Conservation (phyloP, 2,113 vertebrate species). For the Colistium nudipinnis region DNA sequence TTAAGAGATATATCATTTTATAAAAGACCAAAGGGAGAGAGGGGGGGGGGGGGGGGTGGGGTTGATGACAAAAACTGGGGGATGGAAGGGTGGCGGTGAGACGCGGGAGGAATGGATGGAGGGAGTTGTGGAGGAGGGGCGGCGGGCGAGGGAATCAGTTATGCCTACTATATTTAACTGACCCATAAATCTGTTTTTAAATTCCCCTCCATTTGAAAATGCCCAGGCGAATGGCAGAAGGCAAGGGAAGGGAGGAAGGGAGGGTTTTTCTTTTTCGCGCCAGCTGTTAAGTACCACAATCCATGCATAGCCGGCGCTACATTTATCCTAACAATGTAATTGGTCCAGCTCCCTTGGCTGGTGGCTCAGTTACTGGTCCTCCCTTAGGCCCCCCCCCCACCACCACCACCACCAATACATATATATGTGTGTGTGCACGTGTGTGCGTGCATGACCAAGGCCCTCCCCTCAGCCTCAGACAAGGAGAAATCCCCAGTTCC, state of each 20-base stretch:
- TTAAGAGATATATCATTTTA: slow-evolving; percentile 86
- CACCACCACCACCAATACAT: too few relatives aligned
- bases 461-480: slow-evolving; percentile 68
- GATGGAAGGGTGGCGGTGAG: slow-evolving; percentile 62
- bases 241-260: slow-evolving; percentile 52
- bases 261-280: slow-evolving; percentile 79
- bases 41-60: too few relatives aligned
- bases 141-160: slow-evolving; percentile 81
- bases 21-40: slow-evolving; percentile 83
- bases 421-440: slow-evolving; percentile 30
- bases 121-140: slow-evolving; percentile 74
- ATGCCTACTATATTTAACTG: slow-evolving; percentile 89
- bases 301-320: slow-evolving; percentile 80
- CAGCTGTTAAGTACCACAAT: slow-evolving; percentile 86
- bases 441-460: slow-evolving; percentile 34
- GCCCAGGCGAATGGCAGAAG: slow-evolving; percentile 74
- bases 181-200: slow-evolving; percentile 90
- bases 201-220: slow-evolving; percentile 85
- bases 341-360: slow-evolving; percentile 85
- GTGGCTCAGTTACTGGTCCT: slow-evolving; percentile 84
- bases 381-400: slow-evolving; percentile 78
- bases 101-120: slow-evolving; percentile 69
- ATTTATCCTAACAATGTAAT: slow-evolving; percentile 87
- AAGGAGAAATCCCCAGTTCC: slow-evolving; percentile 85
- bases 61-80: slow-evolving; percentile 77